Conservation (phyloP, 2,797 vertebrate genomes). For the Halcyon badia region DNA sequence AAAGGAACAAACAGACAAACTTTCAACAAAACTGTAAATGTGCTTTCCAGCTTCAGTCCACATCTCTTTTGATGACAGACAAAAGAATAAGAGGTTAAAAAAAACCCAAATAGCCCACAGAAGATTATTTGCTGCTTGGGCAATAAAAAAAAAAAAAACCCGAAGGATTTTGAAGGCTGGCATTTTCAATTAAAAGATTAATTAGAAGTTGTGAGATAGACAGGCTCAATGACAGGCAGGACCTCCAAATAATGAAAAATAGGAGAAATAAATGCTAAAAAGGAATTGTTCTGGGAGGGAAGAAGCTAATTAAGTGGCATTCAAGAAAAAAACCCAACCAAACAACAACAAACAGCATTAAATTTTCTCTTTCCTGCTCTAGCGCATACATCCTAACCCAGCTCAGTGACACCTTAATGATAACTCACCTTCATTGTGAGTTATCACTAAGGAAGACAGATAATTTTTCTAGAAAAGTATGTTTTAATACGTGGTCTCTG, state of each 20-base stretch:
- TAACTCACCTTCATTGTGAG: not conserved
- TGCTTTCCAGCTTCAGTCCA: not conserved
- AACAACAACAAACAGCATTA: not conserved
- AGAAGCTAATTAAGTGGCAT: not conserved
- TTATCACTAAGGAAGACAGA: not conserved
- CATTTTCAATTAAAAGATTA: not conserved
- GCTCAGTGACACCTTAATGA: not conserved
- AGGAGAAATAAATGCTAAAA: not conserved
- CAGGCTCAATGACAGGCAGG: not conserved
- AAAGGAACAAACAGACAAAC: not conserved
- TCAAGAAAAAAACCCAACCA: not conserved
- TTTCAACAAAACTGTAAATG: rapidly evolving
- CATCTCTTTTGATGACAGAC: not conserved
- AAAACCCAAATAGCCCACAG: not conserved
- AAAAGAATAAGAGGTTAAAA: not conserved
- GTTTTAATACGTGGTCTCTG: not conserved
- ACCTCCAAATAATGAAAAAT: not conserved
- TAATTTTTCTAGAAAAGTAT: not conserved
- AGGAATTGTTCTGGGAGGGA: not conserved
- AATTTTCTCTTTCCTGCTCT: not conserved
- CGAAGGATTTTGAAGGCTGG: not conserved
- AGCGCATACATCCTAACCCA: not conserved
- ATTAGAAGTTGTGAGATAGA: not conserved
- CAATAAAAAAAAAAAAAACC: not conserved
- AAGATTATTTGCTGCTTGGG: not conserved